These are phyloP conservation scores for Brachyhypopomus occidentalis DNA, from an alignment of 2,113 vertebrate species.

Conservation along the genomic window DNA sequence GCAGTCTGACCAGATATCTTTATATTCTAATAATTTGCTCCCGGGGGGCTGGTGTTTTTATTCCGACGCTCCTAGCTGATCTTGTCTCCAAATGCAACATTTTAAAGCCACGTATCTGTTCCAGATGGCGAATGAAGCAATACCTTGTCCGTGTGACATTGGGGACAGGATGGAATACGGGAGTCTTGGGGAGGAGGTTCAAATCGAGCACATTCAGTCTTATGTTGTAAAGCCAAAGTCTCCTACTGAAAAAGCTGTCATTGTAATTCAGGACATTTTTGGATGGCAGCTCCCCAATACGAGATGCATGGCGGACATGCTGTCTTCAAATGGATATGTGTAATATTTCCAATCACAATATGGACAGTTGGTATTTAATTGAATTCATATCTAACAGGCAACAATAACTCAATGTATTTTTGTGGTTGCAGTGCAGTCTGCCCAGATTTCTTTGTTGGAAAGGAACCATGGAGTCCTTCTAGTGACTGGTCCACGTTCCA, in stretches of 20 bases:
- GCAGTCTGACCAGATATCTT: not conserved
- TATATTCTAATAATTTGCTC: not conserved
- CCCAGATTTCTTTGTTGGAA: slow-evolving; percentile 88
- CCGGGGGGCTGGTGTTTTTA: not conserved
- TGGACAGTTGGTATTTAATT: not conserved
- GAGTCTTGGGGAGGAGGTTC: slow-evolving; percentile 81
- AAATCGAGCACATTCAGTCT: slow-evolving; percentile 82
- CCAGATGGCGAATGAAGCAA: slow-evolving; percentile 86
- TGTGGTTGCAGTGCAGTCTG: slow-evolving; percentile 73
- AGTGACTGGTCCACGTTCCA: slow-evolving; percentile 80
- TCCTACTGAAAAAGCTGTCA: slow-evolving; percentile 80
- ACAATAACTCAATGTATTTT: not conserved
- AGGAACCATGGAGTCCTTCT: slow-evolving; percentile 81
- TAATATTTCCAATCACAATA: slow-evolving; percentile 60
- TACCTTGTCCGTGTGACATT: slow-evolving; percentile 83
- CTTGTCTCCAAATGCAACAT: too few species aligned
- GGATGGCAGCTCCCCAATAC: slow-evolving; percentile 91
- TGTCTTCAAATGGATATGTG: slow-evolving; percentile 87
- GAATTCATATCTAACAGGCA: not conserved
- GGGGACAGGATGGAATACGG: slow-evolving; percentile 81
- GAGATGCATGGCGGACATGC: slow-evolving; percentile 88
- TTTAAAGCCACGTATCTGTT: slow-evolving; percentile 13
- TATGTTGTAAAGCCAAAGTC: slow-evolving; percentile 79
- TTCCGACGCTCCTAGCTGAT: too few species aligned
- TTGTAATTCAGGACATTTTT: slow-evolving; percentile 89